A percentile compares a stretch with the other conserved stretches of the same genome.
These are phyloP conservation scores for Upupa epops DNA, from an alignment of 2,113 vertebrate genomes.

Conservation along the genomic window DNA sequence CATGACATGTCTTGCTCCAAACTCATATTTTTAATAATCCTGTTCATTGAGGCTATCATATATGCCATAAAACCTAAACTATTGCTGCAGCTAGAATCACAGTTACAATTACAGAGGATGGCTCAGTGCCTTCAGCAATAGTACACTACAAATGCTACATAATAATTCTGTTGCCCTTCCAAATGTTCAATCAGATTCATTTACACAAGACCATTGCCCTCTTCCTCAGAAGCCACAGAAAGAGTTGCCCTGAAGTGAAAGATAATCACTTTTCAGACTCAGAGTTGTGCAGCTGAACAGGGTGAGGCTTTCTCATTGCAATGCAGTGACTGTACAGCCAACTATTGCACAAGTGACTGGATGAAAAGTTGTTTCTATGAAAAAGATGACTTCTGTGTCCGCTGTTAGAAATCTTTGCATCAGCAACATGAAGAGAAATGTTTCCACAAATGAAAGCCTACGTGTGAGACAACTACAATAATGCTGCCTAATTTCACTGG, in stretches of 20 bases:
- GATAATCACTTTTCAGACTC: not conserved
- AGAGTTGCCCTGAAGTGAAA: not conserved
- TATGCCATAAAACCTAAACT: not conserved
- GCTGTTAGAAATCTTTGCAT: not conserved
- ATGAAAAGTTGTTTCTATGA: not conserved
- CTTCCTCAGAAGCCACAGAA: not conserved
- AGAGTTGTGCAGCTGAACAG: not conserved
- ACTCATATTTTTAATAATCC: not conserved
- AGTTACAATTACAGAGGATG: not conserved
- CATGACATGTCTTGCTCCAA: not conserved
- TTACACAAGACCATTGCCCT: not conserved
- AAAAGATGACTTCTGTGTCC: not conserved
- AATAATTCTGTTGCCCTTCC: not conserved
- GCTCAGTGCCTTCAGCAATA: slow-evolving; percentile 2
- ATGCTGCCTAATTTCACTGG: not conserved
- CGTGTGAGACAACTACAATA: not conserved
- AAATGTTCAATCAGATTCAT: not conserved
- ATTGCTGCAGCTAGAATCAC: not conserved
- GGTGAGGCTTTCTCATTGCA: not conserved
- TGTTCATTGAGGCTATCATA: not conserved
- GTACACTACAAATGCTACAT: not conserved
- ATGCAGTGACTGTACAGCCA: not conserved
- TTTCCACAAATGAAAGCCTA: not conserved
- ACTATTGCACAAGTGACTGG: not conserved
- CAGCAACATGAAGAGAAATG: not conserved